Evolutionary conservation across 2,113 vertebrate genomes (phyloP), one percentile per base, ranked within the genome.

Genomic region (Sinocyclocheilus rhinocerous): DNA sequence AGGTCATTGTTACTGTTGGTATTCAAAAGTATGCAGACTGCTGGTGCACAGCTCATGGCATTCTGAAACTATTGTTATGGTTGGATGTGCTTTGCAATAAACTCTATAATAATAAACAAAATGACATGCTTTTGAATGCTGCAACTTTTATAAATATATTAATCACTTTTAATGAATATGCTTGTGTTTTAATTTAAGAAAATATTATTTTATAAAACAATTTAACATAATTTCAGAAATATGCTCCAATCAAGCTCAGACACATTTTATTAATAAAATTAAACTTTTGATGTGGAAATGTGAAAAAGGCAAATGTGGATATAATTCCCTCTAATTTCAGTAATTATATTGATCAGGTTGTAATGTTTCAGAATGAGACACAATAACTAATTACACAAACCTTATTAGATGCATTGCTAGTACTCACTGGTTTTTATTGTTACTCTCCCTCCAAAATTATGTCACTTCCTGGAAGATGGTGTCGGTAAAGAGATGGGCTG

Each of bases 11-110:
- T 82, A 45, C 22, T 50, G n/a, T 69, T 79, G 52, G 39, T 29
- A 85, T 80, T 65, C 50, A 78, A n/a, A 82, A 76, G 20, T n/a
- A 73, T 50, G 1, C 33, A 42, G 70, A n/a, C 4, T 10, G 20
- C 33, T 73, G 70, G 70, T 9, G 18, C 20, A 73, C 9, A 73
- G 10, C 36, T n/a, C 20, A 42, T 22, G 33, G 33, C 7, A 22
- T 22, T 72, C 33, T 39, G 4, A 39, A 73, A 73, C 33, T 5
- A 73, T 42, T 22, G 65, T 69, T 73, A 73, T 73, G 70, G 33
- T 42, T 73, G 4, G 9, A 5, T 22, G 18, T 42, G 33, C 36
- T 10, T n/a, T n/a, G 9, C 9, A 73, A 12, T 42, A 3, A n/a
- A 73, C 20, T 39, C 36, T 42, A 5, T 18, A 12, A 73, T 73